Base-by-base conservation (phyloP, 2,113 vertebrate genomes). In the Neolamprologus hecqui region DNA sequence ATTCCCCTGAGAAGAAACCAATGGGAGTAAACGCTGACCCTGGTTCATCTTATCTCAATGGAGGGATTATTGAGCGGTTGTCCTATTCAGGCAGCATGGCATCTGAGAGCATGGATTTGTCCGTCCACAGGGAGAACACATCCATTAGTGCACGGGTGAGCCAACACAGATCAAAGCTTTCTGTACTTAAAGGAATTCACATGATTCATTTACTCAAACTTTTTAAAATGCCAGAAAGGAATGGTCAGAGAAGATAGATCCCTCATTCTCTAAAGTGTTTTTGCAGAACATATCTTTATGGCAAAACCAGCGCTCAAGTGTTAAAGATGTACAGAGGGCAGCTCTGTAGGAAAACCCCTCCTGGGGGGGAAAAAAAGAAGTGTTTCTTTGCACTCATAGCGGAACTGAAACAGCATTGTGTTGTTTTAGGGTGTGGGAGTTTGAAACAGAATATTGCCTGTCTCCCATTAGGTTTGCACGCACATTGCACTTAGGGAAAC, bases 101-200 rank as follows among this genome's bases (percentile, higher is more conserved):
- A 6, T 97, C 97, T 0, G 98, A 98, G 86, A 98, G 95, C 92
- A 93, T 96, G 95, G 98, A 98, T 93, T 94, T 98, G 84, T 97
- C 97, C 0, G 90, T 96, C 89, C 96, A 93, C 96, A 97, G 96
- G 91, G 97, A 97, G 89, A 96, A 83, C 0, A 96, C 96, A 19
- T 97, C 97, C 4, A 88, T 97, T 53, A 97, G 96, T 33, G 49
- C 97, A 84, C 97, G 97, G 97, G 98, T 99, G 93, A 97, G 80
- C 93, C 33, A 2, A 5, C 55, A 23, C 5, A 11, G 58, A 63
- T 57, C 40, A 15, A 35, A 42, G 55, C 10, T 26, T 31, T 26
- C 10, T 65, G 21, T 65, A 21, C 11, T 14, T n/a, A 23, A 23
- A 23, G 4, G n/a, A 73, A 42, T 54, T 6, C 14, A 13, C 53